Conservation (phyloP, 2,888 invertebrate species). For the Orchesella flavescens region DNA sequence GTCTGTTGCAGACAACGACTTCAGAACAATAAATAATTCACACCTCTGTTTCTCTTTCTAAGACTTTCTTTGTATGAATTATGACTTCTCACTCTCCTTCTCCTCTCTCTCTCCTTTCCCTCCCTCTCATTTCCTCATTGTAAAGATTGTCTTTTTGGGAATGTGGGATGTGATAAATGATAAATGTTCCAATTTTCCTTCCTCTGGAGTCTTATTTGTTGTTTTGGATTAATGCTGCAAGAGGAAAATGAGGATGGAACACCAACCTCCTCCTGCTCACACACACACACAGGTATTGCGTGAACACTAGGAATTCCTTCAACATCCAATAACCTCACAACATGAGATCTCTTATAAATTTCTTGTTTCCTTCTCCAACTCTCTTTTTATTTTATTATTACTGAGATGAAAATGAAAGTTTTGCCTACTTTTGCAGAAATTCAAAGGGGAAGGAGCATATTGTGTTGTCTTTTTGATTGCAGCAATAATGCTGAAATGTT, state of each 20-base stretch:
- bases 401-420: background rate
- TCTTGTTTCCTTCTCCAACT: background rate
- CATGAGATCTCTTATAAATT: background rate
- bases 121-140: conserved; percentile 2
- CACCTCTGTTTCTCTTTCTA: conserved; percentile 48
- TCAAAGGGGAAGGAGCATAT: background rate
- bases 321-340: background rate
- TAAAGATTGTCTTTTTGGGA: conserved; percentile 13
- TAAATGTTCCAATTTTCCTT: conserved; percentile 52
- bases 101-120: conserved; percentile 23
- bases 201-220: conserved; percentile 56
- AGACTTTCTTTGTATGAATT: conserved; percentile 56
- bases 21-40: conserved; percentile 62
- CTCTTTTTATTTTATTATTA: no score
- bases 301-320: background rate
- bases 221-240: conserved; percentile 50
- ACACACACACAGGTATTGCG: background rate
- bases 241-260: conserved; percentile 20
- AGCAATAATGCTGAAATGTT: background rate
- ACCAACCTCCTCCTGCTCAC: background rate
- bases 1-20: conserved; percentile 44
- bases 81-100: conserved; percentile 51
- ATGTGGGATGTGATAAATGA: conserved; percentile 52
- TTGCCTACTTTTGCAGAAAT: background rate
- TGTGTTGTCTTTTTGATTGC: background rate